phyloP scores from a whole-genome alignment of 2,797 vertebrate species.

The Urophycis tenuis region DNA sequence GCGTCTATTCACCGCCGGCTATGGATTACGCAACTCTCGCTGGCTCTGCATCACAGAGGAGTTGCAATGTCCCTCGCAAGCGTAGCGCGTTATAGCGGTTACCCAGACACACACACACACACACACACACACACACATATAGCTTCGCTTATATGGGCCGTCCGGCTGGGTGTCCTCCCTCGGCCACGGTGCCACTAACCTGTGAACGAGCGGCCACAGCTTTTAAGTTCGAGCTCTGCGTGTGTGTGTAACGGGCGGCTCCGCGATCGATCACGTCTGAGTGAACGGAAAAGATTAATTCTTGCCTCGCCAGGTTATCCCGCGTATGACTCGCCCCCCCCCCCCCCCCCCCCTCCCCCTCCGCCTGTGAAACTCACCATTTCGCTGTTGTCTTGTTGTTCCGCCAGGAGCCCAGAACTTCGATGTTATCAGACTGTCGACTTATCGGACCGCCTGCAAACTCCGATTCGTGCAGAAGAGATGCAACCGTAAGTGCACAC shows the following conservation, averaged over 20 bases:
- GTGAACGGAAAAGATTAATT: neutral
- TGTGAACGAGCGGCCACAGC: neutral
- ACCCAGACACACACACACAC: neutral
- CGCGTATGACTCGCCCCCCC: too few species aligned
- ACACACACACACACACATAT: neutral
- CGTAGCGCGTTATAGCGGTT: neutral
- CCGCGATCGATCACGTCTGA: neutral
- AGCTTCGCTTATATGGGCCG: neutral
- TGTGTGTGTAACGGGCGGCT: neutral
- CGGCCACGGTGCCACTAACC: neutral
- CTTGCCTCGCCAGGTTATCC: neutral
- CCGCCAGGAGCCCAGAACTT: slow-evolving; percentile 89
- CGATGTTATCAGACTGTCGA: slow-evolving; percentile 94
- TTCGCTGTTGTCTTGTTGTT: neutral
- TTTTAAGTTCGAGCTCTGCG: too few species aligned
- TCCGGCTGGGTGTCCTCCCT: neutral
- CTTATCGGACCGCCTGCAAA: slow-evolving; percentile 94
- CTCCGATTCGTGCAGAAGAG: slow-evolving; percentile 93
- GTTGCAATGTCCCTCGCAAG: slow-evolving; percentile 22
- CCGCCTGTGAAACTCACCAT: neutral
- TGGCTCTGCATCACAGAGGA: slow-evolving; percentile 18
- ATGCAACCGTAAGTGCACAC: slow-evolving; percentile 85
- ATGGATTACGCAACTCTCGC: slow-evolving; percentile 23
- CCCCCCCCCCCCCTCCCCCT: too few species aligned
- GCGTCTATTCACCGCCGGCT: slow-evolving; percentile 27